Base-by-base conservation (phyloP, 2,113 vertebrate genomes). In the Corydoras sp. region DNA sequence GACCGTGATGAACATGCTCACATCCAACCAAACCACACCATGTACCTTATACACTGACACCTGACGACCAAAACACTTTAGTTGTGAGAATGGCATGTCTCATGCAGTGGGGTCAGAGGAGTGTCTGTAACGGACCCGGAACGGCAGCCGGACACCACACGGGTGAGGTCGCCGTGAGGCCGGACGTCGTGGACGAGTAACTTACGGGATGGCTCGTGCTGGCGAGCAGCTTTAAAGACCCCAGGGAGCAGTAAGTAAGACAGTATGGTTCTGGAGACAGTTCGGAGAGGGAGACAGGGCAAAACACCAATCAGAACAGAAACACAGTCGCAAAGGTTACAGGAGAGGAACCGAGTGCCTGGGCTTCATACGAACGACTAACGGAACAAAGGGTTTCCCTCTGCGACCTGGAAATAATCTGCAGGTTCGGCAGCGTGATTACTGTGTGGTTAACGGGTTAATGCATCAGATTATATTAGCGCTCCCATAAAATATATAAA, bases 171-270 rank as follows among this genome's bases (percentile, higher is more conserved):
- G 65, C 69, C 56, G 66, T 63, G 71, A 68, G 71, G 76, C 62
- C 71, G 72, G 54, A 76, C 62, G 55, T 76, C 84, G 87, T 86
- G 65, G 87, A 88, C 85, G 83, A 87, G 84, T 73, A 90, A 99
- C 96, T 99, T 99, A 99, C 96, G 93, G 95, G 87, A 87, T 75
- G 88, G 92, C 92, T 92, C 64, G 60, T 67, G 72, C 7, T 62
- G 64, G 92, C 91, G 87, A 93, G 92, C 92, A 93, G 89, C 89
- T 88, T 94, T 97, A 99, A 89, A 94, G 92, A 94, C 94, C 95
- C 97, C 97, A 98, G 82, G 96, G 97, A 91, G 97, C 88, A 89
- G 94, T 97, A 94, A 98, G 92, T 97, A 97, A 96, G 93, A 99
- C 92, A 94, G 93, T 95, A 92, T 96, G 96, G 91, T 95, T 98